These are phyloP conservation scores for Acarapis woodi DNA, from an alignment of 1,140 invertebrate genomes.

Conservation along the genomic window DNA sequence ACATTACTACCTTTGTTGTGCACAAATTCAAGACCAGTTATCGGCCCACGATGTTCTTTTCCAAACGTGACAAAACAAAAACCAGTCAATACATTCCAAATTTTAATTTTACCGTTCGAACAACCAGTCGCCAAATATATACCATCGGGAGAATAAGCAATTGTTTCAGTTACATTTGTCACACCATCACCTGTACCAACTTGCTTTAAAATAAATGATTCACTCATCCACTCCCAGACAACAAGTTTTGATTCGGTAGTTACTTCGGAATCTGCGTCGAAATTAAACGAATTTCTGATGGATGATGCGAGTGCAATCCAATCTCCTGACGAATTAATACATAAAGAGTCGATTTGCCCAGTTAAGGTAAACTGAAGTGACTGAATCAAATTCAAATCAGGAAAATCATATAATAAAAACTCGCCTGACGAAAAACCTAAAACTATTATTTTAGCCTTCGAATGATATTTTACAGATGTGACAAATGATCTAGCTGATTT, in stretches of 20 bases:
- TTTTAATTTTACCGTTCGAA: constrained; percentile 78
- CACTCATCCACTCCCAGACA: constrained; percentile 98
- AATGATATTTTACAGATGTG: constrained; percentile 48
- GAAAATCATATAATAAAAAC: constrained; percentile 73
- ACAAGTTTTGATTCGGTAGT: constrained; percentile 31
- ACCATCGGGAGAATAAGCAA: constrained; percentile 71
- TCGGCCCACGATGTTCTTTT: constrained; percentile 43
- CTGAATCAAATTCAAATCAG: constrained; percentile 67
- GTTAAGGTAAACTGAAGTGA: constrained; percentile 24
- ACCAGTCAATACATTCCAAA: constrained; percentile 66
- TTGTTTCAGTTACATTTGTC: constrained; percentile 43
- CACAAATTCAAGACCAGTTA: constrained; percentile 54
- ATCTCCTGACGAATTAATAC: constrained; percentile 58
- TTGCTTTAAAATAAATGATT: constrained; percentile 91
- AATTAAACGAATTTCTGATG: constrained; percentile 28
- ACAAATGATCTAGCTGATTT: constrained; percentile 25
- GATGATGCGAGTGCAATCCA: constrained; percentile 57
- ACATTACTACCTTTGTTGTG: constrained; percentile 48
- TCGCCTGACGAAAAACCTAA: constrained; percentile 46
- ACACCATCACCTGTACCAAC: constrained; percentile 41
- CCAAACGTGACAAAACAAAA: constrained; percentile 85
- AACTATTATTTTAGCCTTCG: constrained; percentile 40
- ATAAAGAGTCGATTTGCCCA: constrained; percentile 18
- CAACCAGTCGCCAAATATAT: constrained; percentile 68
- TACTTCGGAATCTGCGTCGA: constrained; percentile 2